Evolutionary conservation across 2,113 vertebrate genomes (phyloP).

Genomic region (Cygnus atratus): DNA sequence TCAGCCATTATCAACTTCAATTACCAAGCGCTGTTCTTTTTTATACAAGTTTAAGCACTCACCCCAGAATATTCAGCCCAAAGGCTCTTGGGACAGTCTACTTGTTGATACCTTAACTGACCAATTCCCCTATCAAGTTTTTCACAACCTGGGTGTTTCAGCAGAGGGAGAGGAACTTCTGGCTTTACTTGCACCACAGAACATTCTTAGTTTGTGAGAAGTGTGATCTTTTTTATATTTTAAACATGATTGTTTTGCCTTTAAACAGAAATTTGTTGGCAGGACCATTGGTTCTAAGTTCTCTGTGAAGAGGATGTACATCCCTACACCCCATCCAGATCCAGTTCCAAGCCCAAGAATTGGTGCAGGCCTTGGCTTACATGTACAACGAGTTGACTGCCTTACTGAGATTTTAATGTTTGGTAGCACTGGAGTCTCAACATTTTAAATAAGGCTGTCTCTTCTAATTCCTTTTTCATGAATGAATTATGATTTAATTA

Average conservation of each 20-base stretch:
- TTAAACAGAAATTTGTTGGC: neutral
- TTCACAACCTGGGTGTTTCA: neutral
- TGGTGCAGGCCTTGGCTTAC: neutral
- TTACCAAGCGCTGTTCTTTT: neutral
- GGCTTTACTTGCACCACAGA: neutral
- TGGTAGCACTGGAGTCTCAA: neutral
- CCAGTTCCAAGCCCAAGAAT: accelerated
- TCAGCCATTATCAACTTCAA: neutral
- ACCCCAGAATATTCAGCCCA: neutral
- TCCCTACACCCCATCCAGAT: neutral
- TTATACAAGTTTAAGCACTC: neutral
- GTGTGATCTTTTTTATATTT: neutral
- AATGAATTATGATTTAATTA: slow-evolving; percentile 38
- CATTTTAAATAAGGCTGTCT: neutral
- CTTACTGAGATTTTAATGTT: neutral
- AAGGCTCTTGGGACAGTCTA: neutral
- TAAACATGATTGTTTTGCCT: neutral
- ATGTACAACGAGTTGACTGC: neutral
- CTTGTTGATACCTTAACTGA: neutral
- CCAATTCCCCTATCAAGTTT: neutral
- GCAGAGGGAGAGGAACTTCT: neutral
- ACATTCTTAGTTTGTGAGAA: neutral
- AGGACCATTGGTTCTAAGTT: neutral
- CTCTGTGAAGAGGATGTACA: accelerated
- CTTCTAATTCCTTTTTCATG: neutral